Base-by-base conservation (phyloP, 2,113 vertebrate species). In the Forbesichthys papilliferus region DNA sequence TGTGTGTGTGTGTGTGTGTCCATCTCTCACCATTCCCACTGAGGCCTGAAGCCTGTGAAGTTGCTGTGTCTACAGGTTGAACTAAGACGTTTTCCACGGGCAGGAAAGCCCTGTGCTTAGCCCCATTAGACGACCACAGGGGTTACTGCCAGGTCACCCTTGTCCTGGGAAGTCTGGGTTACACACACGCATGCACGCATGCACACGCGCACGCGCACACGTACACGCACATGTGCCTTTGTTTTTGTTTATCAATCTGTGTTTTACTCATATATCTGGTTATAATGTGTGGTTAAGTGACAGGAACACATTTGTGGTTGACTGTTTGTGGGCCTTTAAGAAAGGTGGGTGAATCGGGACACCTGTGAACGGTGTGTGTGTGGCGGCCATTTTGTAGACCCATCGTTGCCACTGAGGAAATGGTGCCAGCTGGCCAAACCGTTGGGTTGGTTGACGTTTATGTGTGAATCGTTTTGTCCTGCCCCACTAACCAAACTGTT, bases 121-220 rank as follows among this genome's bases (percentile, higher is more conserved):
- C 36, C 48, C 48, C 57, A 69, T 69, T 69, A 69, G 67, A 42
- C 18, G 59, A 69, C 56, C 67, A 42, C 59, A 70, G 8, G n/a
- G 59, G 83, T 82, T n/a, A 81, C 11, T 0, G 72, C 33, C 0
- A 47, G 81, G 80, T 81, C 82, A 74, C 27, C 36, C 33, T 12
- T n/a, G n/a, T 42, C 48, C 33, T 52, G 48, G 67, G 67, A 61
- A 69, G 57, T 49, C 47, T 51, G 13, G 48, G 46, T 11, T 2
- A 18, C 9, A 11, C 42, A 33, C 46, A n/a, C 11, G 6, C 18
- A n/a, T 7, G 6, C 18, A 9, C 16, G 57, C 55, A 7, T 11
- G 11, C 13, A 59, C 9, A 34, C 4, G 12, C 16, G 18, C 66
- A 49, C 51, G 5, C 33, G 53, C 52, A 33, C n/a, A 18, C 11